These are phyloP conservation scores for Nymphicus hollandicus DNA, from an alignment of 2,113 vertebrate species.

Conservation along the genomic window DNA sequence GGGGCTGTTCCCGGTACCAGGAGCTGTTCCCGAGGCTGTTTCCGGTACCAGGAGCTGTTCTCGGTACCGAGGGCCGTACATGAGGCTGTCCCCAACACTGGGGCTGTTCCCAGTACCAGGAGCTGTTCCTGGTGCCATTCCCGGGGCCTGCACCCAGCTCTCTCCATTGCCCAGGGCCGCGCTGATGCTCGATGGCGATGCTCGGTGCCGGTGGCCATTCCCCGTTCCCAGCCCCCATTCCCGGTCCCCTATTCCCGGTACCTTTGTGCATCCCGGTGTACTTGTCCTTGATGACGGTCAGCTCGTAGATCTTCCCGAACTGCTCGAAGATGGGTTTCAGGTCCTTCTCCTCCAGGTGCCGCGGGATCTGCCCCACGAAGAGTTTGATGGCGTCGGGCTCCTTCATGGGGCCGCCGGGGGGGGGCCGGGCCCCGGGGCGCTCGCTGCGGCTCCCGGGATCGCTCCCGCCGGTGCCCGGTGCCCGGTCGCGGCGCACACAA, in stretches of 20 bases:
- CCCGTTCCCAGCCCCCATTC: background rate
- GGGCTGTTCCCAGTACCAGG: background rate
- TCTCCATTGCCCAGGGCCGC: background rate
- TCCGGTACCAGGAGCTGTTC: background rate
- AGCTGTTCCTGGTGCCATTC: background rate
- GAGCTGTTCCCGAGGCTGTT: background rate
- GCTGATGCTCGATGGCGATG: too few species aligned
- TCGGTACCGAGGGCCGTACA: background rate
- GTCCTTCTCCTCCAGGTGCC: constrained; percentile 93
- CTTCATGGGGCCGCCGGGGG: constrained; percentile 85
- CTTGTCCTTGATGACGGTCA: constrained; percentile 97
- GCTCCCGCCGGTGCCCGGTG: background rate
- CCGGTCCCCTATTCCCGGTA: background rate
- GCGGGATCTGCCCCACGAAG: constrained; percentile 93
- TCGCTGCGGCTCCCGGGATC: background rate
- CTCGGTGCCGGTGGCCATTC: too few species aligned
- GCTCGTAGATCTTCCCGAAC: constrained; percentile 94
- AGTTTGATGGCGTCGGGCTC: constrained; percentile 96
- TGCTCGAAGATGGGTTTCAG: constrained; percentile 93
- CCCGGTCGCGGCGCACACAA: constrained; percentile 3
- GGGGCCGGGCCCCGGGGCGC: constrained; percentile 13
- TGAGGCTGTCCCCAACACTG: background rate
- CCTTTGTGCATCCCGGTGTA: constrained; percentile 99
- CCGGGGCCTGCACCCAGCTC: background rate
- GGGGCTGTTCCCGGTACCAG: background rate